These are phyloP conservation scores for Setipinna tenuifilis DNA, from an alignment of 2,797 vertebrate genomes.

Conservation along the genomic window DNA sequence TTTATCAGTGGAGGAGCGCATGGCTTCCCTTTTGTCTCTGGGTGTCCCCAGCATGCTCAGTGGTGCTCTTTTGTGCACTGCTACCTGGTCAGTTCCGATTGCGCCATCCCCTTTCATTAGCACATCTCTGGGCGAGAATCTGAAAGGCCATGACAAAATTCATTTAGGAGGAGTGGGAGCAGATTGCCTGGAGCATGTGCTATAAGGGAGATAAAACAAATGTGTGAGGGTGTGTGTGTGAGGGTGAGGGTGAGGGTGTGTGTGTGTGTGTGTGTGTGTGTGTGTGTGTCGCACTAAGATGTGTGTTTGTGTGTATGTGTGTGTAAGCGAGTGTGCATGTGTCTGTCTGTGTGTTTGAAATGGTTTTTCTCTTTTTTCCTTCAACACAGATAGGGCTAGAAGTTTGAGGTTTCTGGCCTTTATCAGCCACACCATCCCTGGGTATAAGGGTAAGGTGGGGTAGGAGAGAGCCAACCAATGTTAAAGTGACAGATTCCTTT, in stretches of 20 bases:
- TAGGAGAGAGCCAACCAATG: background rate
- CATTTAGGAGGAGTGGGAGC: conserved; percentile 87
- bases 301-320: conserved; percentile 39
- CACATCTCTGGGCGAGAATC: conserved; percentile 84
- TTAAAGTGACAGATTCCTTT: conserved; percentile 51
- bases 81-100: conserved; percentile 98
- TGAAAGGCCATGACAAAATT: conserved; percentile 99
- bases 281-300: background rate
- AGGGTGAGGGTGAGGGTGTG: background rate
- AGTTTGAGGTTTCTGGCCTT: background rate
- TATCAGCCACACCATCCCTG: background rate
- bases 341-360: background rate
- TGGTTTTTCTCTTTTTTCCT: background rate
- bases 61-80: conserved; percentile 84
- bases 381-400: conserved; percentile 28
- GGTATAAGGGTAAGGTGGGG: background rate
- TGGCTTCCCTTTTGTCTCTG: conserved; percentile 81
- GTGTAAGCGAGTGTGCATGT: conserved; percentile 1
- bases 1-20: conserved; percentile 88
- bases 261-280: background rate
- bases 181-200: conserved; percentile 96
- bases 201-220: conserved; percentile 91
- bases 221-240: conserved; percentile 53
- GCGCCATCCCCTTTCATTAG: conserved; percentile 99
- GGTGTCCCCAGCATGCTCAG: conserved; percentile 80